phyloP scores from a whole-genome alignment of 2,113 vertebrate genomes.

The Columba janthina region DNA sequence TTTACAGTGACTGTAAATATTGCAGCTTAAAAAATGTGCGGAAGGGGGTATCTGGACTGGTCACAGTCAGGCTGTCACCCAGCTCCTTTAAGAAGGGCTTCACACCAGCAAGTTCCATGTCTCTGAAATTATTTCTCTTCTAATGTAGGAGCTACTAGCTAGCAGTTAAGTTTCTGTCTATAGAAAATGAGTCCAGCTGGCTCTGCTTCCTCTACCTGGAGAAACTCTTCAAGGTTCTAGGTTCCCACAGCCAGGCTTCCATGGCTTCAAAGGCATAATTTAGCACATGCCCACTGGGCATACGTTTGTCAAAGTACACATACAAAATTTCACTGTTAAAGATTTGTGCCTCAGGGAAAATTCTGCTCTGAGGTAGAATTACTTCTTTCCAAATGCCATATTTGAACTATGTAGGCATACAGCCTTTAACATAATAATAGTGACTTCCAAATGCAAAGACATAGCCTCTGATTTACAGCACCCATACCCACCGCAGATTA shows the following conservation, averaged over 20 bases:
- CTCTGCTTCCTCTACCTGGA: constrained; percentile 59
- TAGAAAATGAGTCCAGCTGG: constrained; percentile 60
- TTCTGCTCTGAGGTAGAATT: constrained; percentile 55
- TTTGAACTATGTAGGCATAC: constrained; percentile 45
- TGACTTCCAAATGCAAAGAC: constrained; percentile 46
- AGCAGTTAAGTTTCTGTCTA: constrained; percentile 42
- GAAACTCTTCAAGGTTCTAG: constrained; percentile 62
- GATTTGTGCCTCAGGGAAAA: constrained; percentile 49
- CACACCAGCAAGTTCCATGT: background rate
- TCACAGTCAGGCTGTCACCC: background rate
- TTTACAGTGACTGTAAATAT: background rate
- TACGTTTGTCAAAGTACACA: constrained; percentile 48
- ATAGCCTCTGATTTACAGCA: constrained; percentile 53
- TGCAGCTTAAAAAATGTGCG: background rate
- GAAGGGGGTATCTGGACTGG: background rate
- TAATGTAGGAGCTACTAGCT: constrained; percentile 20
- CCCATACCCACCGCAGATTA: constrained; percentile 25
- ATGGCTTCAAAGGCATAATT: constrained; percentile 60
- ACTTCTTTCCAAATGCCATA: constrained; percentile 56
- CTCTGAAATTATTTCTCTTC: constrained; percentile 3
- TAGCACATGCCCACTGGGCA: constrained; percentile 46
- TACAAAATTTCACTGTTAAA: constrained; percentile 40
- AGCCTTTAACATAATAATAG: constrained; percentile 56
- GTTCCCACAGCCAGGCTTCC: constrained; percentile 60
- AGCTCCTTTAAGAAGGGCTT: background rate